A percentile compares a stretch with the other conserved stretches of the same genome.
These are phyloP conservation scores for Hippotragus niger DNA, from an alignment of 2,113 vertebrate species.

Conservation along the genomic window DNA sequence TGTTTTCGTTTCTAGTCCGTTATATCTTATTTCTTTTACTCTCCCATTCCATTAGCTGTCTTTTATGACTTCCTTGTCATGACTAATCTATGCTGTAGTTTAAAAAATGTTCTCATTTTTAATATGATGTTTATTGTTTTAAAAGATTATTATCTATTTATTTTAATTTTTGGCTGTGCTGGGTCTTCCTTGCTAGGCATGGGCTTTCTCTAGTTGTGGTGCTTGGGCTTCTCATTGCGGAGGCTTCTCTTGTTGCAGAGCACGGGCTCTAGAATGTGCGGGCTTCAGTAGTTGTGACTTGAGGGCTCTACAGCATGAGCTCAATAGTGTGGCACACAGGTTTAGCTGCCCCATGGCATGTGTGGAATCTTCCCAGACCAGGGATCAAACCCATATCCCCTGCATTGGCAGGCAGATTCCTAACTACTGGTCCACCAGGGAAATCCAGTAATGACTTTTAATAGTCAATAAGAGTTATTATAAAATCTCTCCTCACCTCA, in stretches of 20 bases:
- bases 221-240: background rate
- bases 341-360: background rate
- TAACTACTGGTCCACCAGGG: background rate
- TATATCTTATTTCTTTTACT: background rate
- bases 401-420: background rate
- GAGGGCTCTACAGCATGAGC: background rate
- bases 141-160: background rate
- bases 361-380: background rate
- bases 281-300: background rate
- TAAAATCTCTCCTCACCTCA: background rate
- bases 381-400: background rate
- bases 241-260: background rate
- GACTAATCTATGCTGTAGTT: background rate
- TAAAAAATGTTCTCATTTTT: background rate
- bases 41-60: background rate
- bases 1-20: background rate
- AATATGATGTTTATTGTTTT: background rate
- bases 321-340: background rate
- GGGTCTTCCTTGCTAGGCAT: background rate
- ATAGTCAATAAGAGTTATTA: background rate
- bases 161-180: background rate
- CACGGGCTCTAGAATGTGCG: accelerated
- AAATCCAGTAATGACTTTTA: background rate
- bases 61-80: background rate
- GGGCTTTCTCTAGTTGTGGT: background rate